A percentile compares a stretch with the other conserved stretches of the same genome.
phyloP scores from a whole-genome alignment of 2,888 invertebrate species.

The Colletes collaris region DNA sequence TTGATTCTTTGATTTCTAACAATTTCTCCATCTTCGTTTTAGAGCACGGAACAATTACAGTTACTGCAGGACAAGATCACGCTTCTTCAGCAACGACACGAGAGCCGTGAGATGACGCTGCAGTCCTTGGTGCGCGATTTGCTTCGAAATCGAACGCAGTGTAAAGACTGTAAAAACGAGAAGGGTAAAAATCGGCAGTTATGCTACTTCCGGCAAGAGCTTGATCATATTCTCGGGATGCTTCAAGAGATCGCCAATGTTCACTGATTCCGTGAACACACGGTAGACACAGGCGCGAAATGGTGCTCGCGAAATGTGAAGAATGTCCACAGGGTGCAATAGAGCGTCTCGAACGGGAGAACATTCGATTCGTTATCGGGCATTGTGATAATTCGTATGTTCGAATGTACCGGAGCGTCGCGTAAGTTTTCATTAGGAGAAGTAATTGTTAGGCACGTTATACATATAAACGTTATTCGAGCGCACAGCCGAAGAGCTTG shows the following conservation, averaged over 20 bases:
- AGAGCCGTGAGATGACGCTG: constrained; percentile 79
- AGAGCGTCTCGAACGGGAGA: neutral
- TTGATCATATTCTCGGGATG: constrained; percentile 80
- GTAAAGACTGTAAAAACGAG: constrained; percentile 78
- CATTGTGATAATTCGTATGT: constrained; percentile 61
- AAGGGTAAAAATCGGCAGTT: constrained; percentile 77
- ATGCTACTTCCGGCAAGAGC: constrained; percentile 80
- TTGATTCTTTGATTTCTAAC: constrained; percentile 6
- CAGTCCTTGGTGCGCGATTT: constrained; percentile 80
- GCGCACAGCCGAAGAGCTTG: constrained; percentile 18
- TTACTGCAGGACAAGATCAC: constrained; percentile 79
- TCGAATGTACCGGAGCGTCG: constrained; percentile 9
- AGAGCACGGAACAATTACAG: constrained; percentile 80
- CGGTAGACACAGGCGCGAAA: neutral
- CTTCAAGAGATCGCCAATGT: constrained; percentile 79
- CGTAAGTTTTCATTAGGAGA: constrained; percentile 16
- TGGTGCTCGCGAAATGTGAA: constrained; percentile 20
- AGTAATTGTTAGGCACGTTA: constrained; percentile 26
- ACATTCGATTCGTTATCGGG: constrained; percentile 48
- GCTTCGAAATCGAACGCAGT: constrained; percentile 78
- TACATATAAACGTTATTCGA: constrained; percentile 5
- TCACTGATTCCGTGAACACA: constrained; percentile 58
- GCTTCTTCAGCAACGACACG: constrained; percentile 80
- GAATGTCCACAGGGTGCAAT: constrained; percentile 1
- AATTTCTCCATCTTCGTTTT: constrained; percentile 38